Evolutionary conservation across 2,888 invertebrate genomes (phyloP).

Genomic region (Nesidiocoris tenuis): DNA sequence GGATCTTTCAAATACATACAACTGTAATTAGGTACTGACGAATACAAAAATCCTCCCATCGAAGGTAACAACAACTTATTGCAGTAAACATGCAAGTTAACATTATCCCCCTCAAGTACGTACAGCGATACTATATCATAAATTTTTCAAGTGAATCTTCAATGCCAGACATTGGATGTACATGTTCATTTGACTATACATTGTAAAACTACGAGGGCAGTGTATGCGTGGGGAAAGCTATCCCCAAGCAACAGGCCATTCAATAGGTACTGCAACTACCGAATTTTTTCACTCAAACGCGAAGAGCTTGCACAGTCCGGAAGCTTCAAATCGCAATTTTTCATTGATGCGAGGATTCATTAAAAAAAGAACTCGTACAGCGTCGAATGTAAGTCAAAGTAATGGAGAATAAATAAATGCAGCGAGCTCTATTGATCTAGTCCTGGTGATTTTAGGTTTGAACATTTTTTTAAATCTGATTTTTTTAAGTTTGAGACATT

Average conservation of each 20-base stretch:
- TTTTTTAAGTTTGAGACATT: too few relatives aligned
- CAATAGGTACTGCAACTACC: neutral
- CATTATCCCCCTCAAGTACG: neutral
- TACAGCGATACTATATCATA: neutral
- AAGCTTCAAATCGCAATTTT: neutral
- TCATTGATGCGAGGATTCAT: too few relatives aligned
- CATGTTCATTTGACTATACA: conserved; percentile 21
- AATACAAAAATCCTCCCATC: neutral
- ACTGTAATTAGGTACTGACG: neutral
- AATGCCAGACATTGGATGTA: conserved; percentile 19
- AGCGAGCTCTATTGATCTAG: too few relatives aligned
- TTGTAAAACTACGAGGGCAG: conserved; percentile 16
- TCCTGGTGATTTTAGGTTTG: too few relatives aligned
- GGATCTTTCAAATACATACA: neutral
- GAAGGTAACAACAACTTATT: conserved; percentile 30
- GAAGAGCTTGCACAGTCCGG: neutral
- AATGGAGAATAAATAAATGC: too few relatives aligned
- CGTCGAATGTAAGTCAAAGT: too few relatives aligned
- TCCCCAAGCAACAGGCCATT: conserved; percentile 25
- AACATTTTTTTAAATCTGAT: too few relatives aligned
- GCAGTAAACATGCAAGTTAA: conserved; percentile 27
- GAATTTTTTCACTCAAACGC: neutral
- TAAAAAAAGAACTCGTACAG: too few relatives aligned
- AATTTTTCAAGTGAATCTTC: neutral
- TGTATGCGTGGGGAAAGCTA: conserved; percentile 4